Evolutionary conservation across 2,888 invertebrate species (phyloP).

Genomic region (Drosophila stalkeri): DNA sequence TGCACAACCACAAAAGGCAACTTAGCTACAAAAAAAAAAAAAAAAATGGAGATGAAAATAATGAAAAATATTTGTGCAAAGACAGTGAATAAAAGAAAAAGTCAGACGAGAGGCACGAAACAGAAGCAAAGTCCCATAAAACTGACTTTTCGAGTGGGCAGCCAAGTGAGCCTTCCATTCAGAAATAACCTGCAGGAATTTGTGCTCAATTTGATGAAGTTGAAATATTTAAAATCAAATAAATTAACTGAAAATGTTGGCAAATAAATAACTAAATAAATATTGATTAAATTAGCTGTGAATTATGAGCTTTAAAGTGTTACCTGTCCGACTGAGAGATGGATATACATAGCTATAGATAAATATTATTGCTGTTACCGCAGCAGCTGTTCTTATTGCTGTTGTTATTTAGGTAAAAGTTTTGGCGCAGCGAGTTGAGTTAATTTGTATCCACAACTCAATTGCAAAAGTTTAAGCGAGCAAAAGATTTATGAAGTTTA

Average conservation of each 20-base stretch:
- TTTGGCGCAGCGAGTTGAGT: slow-evolving; percentile 74
- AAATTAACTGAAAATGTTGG: background rate
- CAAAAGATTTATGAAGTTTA: slow-evolving; percentile 79
- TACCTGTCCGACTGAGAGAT: background rate
- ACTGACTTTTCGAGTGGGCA: slow-evolving; percentile 29
- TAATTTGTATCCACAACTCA: slow-evolving; percentile 81
- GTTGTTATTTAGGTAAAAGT: slow-evolving; percentile 68
- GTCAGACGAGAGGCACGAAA: slow-evolving; percentile 12
- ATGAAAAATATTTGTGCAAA: slow-evolving; percentile 59
- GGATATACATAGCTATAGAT: slow-evolving; percentile 25
- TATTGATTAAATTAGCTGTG: background rate
- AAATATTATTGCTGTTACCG: slow-evolving; percentile 39
- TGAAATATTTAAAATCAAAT: background rate
- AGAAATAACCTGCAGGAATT: background rate
- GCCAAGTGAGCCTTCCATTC: slow-evolving; percentile 2
- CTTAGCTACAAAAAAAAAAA: slow-evolving; percentile 18
- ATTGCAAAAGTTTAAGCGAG: slow-evolving; percentile 78
- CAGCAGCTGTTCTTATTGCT: slow-evolving; percentile 25
- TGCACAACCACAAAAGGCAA: slow-evolving; percentile 57
- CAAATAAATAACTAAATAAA: background rate
- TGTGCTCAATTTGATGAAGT: background rate
- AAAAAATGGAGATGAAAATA: slow-evolving; percentile 23
- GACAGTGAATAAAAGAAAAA: slow-evolving; percentile 38
- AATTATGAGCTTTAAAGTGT: slow-evolving; percentile 2
- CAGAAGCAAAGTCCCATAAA: slow-evolving; percentile 25